These are phyloP conservation scores for Himalopsyche japonica DNA, from an alignment of 2,888 invertebrate species.

Conservation along the genomic window DNA sequence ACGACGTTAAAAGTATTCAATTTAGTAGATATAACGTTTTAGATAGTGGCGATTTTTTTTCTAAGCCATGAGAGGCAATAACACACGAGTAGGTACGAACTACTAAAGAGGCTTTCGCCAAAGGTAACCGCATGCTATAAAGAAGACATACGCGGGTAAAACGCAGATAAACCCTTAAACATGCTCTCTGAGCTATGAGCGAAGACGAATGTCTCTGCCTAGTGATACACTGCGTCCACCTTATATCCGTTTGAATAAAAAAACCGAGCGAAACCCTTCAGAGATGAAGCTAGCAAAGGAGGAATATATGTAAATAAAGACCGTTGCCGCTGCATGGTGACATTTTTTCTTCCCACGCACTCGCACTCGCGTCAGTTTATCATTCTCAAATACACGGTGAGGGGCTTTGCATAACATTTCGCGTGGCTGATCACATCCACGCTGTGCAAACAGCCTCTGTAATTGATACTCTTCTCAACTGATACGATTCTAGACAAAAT, in stretches of 20 bases:
- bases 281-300: conserved; percentile 5
- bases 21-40: neutral
- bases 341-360: conserved; percentile 11
- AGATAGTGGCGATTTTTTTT: neutral
- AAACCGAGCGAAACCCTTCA: conserved; percentile 22
- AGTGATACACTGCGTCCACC: conserved; percentile 31
- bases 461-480: neutral
- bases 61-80: neutral
- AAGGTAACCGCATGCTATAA: neutral
- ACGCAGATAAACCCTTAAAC: conserved; percentile 30
- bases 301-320: conserved; percentile 27
- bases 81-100: neutral
- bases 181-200: conserved; percentile 17
- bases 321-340: conserved; percentile 22
- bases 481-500: neutral
- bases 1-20: neutral
- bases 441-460: conserved; percentile 6
- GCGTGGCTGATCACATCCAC: neutral
- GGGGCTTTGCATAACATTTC: conserved; percentile 34
- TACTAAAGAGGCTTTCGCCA: neutral
- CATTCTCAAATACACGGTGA: conserved; percentile 33
- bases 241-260: conserved; percentile 35
- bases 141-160: conserved; percentile 1
- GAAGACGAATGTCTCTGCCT: conserved; percentile 32
- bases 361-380: conserved; percentile 33